Evolutionary conservation across 1,140 invertebrate genomes (phyloP).

Genomic region (Capitella teleta): DNA sequence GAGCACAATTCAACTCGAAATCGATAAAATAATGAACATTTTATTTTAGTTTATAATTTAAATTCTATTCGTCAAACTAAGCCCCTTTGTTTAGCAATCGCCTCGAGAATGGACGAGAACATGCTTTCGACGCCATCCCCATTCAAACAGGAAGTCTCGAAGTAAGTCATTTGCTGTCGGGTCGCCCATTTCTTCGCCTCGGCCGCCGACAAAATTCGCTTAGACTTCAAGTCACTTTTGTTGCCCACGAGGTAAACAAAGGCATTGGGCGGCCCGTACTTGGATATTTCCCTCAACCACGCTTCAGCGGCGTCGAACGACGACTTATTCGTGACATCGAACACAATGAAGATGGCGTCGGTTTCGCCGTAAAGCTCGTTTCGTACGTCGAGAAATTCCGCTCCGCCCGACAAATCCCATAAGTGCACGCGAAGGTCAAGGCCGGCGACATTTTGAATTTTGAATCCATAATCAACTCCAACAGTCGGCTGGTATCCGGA

Average conservation of each 20-base stretch:
- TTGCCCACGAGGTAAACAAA: conserved; percentile 28
- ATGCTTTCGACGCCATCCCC: too few relatives aligned
- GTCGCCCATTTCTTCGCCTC: too few relatives aligned
- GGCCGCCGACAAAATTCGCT: too few relatives aligned
- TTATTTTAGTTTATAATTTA: too few relatives aligned
- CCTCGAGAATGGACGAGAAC: too few relatives aligned
- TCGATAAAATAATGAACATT: too few relatives aligned
- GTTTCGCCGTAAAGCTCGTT: conserved; percentile 34
- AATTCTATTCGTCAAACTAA: too few relatives aligned
- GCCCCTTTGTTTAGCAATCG: too few relatives aligned
- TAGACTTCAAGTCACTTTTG: too few relatives aligned
- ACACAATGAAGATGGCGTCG: conserved; percentile 31
- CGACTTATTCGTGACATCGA: conserved; percentile 28
- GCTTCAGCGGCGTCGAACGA: conserved; percentile 28
- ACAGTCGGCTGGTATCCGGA: conserved; percentile 36
- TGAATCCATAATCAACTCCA: conserved; percentile 39
- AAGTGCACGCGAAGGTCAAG: conserved; percentile 31
- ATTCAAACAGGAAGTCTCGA: too few relatives aligned
- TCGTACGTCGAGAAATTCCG: conserved; percentile 32
- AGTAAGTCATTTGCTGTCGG: too few relatives aligned
- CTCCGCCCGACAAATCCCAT: conserved; percentile 34
- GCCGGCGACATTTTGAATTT: conserved; percentile 27
- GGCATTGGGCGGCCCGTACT: conserved; percentile 20
- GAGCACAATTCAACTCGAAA: too few relatives aligned
- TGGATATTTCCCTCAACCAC: conserved; percentile 29